Base-by-base conservation (phyloP, 1,140 invertebrate genomes). In the Drosophila elegans region DNA sequence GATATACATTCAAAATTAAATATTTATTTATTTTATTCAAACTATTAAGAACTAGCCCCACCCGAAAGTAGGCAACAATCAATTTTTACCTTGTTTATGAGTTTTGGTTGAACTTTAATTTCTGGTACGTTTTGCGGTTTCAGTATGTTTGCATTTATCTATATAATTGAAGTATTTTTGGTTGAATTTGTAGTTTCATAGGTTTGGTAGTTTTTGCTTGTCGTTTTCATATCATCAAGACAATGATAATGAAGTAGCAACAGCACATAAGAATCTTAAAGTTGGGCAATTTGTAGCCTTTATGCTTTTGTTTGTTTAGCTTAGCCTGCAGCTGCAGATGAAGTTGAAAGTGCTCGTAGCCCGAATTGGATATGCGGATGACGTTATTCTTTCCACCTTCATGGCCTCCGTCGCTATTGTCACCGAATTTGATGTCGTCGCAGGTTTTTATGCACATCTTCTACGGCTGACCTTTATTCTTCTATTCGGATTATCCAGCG, bases 401-500 rank as follows among this genome's bases (percentile, higher is more conserved):
- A 48, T 75, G 46, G 6, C 55, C 44, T 21, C 59, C 63, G 53
- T 42, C 78, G 55, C 45, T 72, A 42, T 52, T 68, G 59, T 74
- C 68, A 48, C 57, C 57, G 66, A 64, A 61, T 53, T 89, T 73
- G 44, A 89, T 80, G 77, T 74, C 68, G 29, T 52, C 55, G 61
- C 56, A 78, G 57, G 83, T 89, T 84, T 80, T 89, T 78, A 89
- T 84, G 73, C 84, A 89, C 84, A 89, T 89, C 68, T 89, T 86
- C 54, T 42, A 48, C 46, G 51, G 39, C 57, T 89, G 83, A 82
- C 78, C 72, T 82, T 66, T 67, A 32, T 29, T 29, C 42, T 36
- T 16, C 46, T 16, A 42, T 53, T 67, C 25, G 42, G 61, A 61
- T 69, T 80, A 51, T 73, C 53, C 49, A 36, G 39, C 63, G 45